Evolutionary conservation across 2,113 vertebrate genomes (phyloP), one percentile per base, ranked within the genome.

Genomic region (Labeo catla): DNA sequence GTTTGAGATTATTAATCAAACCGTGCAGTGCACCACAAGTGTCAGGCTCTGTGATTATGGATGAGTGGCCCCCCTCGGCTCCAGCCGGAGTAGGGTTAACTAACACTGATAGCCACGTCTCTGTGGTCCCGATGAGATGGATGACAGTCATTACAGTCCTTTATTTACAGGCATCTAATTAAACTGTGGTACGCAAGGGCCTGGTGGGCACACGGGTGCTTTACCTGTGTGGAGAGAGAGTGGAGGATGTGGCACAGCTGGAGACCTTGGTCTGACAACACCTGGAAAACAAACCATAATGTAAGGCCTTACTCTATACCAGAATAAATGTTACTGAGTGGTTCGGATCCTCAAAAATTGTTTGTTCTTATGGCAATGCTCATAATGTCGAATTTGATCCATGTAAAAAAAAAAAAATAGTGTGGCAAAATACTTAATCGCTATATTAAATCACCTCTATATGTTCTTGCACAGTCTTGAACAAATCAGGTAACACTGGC

Each of bases 251-350:
- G 96, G 88, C 96, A 96, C 90, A 99, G 93, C 89, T 97, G 98
- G 90, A 97, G 94, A 47, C 98, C 96, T 84, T 98, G 97, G 87
- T 96, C 92, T 86, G 97, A 97, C 89, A 99, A 96, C 92, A 97
- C 96, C 98, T 99, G 88, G 23, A 49, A 84, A 79, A 70, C 3
- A 87, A 73, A 13, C 45, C 2, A 65, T 73, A 83, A 66, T n/a
- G 9, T 43, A n/a, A 81, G 34, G 65, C 19, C 23, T 66, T 34
- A 70, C 11, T 19, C 54, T 76, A 19, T 61, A 63, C 19, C 7
- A 39, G n/a, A 34, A n/a, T 52, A 11, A 49, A 63, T 10, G 2
- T 39, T 50, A 13, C 8, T 16, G 65, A 73, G 39, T 4, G 2
- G 19, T 21, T 11, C 9, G 1, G 19, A 73, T 15, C 34, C 28